Evolutionary conservation across 2,888 invertebrate genomes (phyloP).

Genomic region (Lasioglossum calceatum): DNA sequence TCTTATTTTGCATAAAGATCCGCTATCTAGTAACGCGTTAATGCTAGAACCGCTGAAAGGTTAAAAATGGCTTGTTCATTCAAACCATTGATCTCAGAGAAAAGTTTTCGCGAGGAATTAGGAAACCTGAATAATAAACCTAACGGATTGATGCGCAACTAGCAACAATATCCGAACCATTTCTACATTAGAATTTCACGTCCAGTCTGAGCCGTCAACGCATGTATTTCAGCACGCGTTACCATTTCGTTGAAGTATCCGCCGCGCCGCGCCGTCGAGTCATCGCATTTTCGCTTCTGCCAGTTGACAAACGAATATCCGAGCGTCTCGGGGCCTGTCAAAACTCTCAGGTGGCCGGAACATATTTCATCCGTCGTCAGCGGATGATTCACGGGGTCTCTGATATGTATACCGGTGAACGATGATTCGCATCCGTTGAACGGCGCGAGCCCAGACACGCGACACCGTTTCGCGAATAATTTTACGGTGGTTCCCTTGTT

Average conservation of each 20-base stretch:
- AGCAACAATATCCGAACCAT: not conserved
- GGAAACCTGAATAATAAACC: not conserved
- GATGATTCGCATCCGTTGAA: conserved; percentile 32
- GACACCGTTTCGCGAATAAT: conserved; percentile 68
- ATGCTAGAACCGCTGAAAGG: too few relatives aligned
- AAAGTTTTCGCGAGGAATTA: not conserved
- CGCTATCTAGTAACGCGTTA: too few relatives aligned
- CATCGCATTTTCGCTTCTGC: conserved; percentile 2
- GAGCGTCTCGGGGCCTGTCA: conserved; percentile 21
- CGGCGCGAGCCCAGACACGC: conserved; percentile 39
- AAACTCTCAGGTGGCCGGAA: not conserved
- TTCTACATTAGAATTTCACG: not conserved
- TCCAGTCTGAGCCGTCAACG: not conserved
- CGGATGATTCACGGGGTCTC: not conserved
- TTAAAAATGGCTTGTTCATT: not conserved
- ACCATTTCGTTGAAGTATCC: not conserved
- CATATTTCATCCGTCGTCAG: conserved; percentile 23
- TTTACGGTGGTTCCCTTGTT: conserved; percentile 56
- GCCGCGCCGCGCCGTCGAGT: not conserved
- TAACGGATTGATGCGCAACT: not conserved
- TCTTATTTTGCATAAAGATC: too few relatives aligned
- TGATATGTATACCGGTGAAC: not conserved
- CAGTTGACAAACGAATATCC: conserved; percentile 23
- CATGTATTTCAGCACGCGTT: conserved; percentile 1
- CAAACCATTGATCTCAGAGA: not conserved